phyloP scores from a whole-genome alignment of 2,888 invertebrate species.

The Acholoe squamosa region DNA sequence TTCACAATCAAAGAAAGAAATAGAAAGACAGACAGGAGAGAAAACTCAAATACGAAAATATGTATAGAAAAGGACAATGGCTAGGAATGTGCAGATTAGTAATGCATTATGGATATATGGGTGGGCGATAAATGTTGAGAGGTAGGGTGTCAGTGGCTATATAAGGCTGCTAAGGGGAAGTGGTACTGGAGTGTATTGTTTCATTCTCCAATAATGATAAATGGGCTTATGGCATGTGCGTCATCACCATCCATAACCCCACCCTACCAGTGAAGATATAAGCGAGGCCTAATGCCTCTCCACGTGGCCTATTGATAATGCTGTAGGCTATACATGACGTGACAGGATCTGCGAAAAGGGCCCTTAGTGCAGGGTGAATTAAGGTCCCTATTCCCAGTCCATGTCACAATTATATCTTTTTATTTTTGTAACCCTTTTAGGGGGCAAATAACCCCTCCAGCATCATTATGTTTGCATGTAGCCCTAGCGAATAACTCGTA shows the following conservation, averaged over 20 bases:
- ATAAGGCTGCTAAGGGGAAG: neutral
- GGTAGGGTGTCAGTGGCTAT: neutral
- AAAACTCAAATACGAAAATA: neutral
- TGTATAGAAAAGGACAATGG: neutral
- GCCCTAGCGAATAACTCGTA: no score
- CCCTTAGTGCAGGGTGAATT: no score
- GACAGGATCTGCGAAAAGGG: no score
- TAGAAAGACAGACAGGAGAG: neutral
- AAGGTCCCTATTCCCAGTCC: no score
- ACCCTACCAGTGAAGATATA: neutral
- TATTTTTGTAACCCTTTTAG: no score
- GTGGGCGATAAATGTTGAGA: neutral
- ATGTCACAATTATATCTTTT: no score
- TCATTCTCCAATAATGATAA: neutral
- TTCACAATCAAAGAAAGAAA: no score
- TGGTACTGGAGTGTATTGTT: constrained; percentile 30
- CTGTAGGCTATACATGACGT: neutral
- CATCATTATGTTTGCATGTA: no score
- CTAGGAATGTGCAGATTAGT: constrained; percentile 6
- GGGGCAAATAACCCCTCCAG: no score
- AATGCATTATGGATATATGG: constrained; percentile 34
- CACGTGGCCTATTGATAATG: neutral
- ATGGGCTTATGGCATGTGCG: neutral
- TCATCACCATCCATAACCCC: neutral
- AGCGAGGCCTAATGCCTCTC: neutral